Conservation (phyloP, 2,888 invertebrate genomes). For the Yponomeuta evonymella region DNA sequence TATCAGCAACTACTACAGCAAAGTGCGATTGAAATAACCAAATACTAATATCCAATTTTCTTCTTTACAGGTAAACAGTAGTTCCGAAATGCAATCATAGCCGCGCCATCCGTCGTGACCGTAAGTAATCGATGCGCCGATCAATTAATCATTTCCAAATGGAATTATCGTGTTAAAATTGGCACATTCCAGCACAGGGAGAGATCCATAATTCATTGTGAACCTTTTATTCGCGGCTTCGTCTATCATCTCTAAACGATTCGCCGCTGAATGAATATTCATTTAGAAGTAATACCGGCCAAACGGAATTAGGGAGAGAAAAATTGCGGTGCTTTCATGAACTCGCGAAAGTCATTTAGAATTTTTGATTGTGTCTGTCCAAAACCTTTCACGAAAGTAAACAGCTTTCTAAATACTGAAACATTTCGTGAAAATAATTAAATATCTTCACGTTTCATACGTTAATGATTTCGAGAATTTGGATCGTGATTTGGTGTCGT, state of each 20-base stretch:
- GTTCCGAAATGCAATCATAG: neutral
- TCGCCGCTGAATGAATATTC: constrained; percentile 72
- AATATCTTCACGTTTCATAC: neutral
- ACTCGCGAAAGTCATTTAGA: constrained; percentile 64
- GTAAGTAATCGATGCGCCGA: constrained; percentile 19
- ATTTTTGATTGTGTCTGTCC: constrained; percentile 63
- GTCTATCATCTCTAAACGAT: constrained; percentile 73
- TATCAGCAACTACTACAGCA: neutral
- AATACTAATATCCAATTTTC: neutral
- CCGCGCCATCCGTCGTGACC: neutral
- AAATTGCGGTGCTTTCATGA: constrained; percentile 50
- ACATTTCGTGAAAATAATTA: constrained; percentile 19
- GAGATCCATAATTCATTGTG: constrained; percentile 58
- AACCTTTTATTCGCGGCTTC: constrained; percentile 62
- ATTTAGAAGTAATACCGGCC: constrained; percentile 66
- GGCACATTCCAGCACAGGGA: constrained; percentile 50
- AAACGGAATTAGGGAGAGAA: constrained; percentile 62
- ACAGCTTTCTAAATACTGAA: constrained; percentile 36
- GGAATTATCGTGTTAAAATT: constrained; percentile 31
- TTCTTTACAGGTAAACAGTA: neutral
- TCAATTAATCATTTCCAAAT: constrained; percentile 40
- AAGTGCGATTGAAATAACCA: neutral
- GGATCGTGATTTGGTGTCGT: no score
- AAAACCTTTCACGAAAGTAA: constrained; percentile 30
- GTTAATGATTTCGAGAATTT: no score